Percentiles rank a stretch among this genome's conserved stretches.
These are phyloP conservation scores for Onchidella celtica DNA, from an alignment of 2,888 invertebrate species.

Conservation along the genomic window DNA sequence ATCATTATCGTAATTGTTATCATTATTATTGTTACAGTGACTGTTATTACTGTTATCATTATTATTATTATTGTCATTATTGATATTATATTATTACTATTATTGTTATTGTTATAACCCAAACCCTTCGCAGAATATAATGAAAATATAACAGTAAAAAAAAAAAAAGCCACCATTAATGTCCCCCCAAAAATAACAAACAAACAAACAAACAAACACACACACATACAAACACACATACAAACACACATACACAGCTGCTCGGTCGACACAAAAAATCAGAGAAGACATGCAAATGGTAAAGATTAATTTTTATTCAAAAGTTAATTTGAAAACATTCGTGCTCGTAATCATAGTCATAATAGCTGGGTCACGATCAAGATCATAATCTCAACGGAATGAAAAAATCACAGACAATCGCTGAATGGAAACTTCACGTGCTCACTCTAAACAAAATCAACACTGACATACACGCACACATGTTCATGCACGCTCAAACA, in stretches of 20 bases:
- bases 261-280: no score
- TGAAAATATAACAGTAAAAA: not conserved
- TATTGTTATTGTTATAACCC: not conserved
- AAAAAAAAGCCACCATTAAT: not conserved
- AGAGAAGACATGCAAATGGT: no score
- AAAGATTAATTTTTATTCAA: no score
- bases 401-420: no score
- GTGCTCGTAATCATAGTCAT: no score
- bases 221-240: not conserved
- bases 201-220: not conserved
- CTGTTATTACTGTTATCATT: not conserved
- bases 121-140: not conserved
- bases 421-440: no score
- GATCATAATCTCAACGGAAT: no score
- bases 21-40: not conserved
- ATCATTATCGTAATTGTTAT: not conserved
- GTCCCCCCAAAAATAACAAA: not conserved
- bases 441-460: no score
- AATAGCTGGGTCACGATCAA: no score
- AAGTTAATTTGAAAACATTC: no score
- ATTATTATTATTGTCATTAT: not conserved
- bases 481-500: no score
- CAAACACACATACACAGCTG: not conserved
- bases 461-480: no score
- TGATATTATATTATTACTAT: not conserved